phyloP scores from a whole-genome alignment of 1,140 invertebrate species.

The Formica selysi region DNA sequence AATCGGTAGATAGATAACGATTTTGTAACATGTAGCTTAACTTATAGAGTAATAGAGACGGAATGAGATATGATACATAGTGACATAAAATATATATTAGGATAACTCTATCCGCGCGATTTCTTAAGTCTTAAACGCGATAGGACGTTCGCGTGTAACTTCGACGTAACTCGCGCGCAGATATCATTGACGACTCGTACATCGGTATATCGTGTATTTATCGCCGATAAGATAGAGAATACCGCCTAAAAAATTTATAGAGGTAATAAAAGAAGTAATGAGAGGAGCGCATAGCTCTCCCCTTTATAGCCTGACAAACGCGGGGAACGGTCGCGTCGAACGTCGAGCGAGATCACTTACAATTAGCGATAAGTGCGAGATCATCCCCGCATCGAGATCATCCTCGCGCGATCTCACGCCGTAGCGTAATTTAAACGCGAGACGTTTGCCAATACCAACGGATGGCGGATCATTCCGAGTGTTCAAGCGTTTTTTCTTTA shows the following conservation, averaged over 20 bases:
- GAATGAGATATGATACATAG: not conserved
- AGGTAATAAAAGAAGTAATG: not conserved
- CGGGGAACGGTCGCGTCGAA: constrained; percentile 26
- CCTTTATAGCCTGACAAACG: not conserved
- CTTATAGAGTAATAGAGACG: not conserved
- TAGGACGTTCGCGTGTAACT: not conserved
- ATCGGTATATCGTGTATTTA: not conserved
- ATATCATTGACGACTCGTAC: constrained; percentile 8
- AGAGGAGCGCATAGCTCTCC: not conserved
- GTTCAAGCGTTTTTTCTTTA: constrained; percentile 38
- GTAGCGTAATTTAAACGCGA: not conserved
- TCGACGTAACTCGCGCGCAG: not conserved
- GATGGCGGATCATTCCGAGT: constrained; percentile 35
- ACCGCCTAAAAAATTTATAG: constrained; percentile 29
- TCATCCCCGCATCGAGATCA: not conserved
- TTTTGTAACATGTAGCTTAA: constrained; percentile 18
- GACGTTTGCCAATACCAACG: constrained; percentile 1
- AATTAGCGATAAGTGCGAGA: constrained; percentile 39
- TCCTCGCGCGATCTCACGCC: not conserved
- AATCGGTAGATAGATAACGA: not conserved
- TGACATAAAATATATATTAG: not conserved
- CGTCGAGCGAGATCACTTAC: constrained; percentile 36
- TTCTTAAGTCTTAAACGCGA: not conserved
- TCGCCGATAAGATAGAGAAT: not conserved
- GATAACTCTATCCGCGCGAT: not conserved